These are phyloP conservation scores for Drosophila serrata DNA, from an alignment of 1,140 invertebrate species.

Conservation along the genomic window DNA sequence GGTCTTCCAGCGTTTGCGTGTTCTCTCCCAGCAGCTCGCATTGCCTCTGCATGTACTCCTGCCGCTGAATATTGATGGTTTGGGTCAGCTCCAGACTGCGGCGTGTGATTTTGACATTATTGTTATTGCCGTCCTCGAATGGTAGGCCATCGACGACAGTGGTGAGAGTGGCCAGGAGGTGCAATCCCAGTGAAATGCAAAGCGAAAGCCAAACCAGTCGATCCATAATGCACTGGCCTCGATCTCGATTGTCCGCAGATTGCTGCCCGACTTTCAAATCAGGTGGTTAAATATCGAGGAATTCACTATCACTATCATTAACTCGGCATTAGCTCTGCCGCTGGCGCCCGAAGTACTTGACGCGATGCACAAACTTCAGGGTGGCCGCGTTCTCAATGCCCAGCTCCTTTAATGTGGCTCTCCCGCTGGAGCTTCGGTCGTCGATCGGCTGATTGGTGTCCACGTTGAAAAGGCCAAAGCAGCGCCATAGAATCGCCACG, in stretches of 20 bases:
- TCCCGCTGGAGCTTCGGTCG: slow-evolving; percentile 86
- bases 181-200: slow-evolving; percentile 39
- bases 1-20: slow-evolving; percentile 81
- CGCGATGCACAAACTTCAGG: slow-evolving; percentile 88
- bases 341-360: slow-evolving; percentile 75
- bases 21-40: slow-evolving; percentile 87
- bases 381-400: slow-evolving; percentile 87
- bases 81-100: slow-evolving; percentile 87
- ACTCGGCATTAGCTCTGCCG: slow-evolving; percentile 51
- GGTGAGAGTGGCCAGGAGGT: slow-evolving; percentile 29
- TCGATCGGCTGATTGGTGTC: slow-evolving; percentile 75
- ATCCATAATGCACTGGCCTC: slow-evolving; percentile 37
- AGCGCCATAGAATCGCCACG: slow-evolving; percentile 90
- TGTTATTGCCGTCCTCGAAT: slow-evolving; percentile 83
- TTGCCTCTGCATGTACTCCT: slow-evolving; percentile 89
- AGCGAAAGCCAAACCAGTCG: slow-evolving; percentile 47
- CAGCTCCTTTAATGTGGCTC: slow-evolving; percentile 74
- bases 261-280: slow-evolving; percentile 41
- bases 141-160: slow-evolving; percentile 21
- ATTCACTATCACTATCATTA: slow-evolving; percentile 16
- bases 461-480: slow-evolving; percentile 87
- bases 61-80: slow-evolving; percentile 88
- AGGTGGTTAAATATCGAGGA: slow-evolving; percentile 5
- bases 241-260: slow-evolving; percentile 20
- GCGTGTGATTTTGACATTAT: slow-evolving; percentile 83